Percentiles rank a stretch among this genome's conserved stretches.
phyloP scores from a whole-genome alignment of 2,888 invertebrate species.

The Chaetogeoica ovagalla region DNA sequence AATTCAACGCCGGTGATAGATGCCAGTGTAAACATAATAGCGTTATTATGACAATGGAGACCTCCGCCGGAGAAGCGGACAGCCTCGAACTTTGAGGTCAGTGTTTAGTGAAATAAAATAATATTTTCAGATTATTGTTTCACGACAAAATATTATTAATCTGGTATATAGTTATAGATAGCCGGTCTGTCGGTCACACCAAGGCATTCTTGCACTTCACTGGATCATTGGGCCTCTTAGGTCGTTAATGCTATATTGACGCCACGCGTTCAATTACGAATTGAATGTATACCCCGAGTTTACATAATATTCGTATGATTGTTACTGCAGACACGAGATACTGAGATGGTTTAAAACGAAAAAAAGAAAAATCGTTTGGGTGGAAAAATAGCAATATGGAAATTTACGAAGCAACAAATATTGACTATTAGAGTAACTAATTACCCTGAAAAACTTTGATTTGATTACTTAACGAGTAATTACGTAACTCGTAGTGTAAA shows the following conservation, averaged over 20 bases:
- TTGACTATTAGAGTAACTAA: too few species aligned
- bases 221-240: slow-evolving; percentile 11
- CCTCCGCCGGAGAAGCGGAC: slow-evolving; percentile 46
- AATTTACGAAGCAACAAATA: too few species aligned
- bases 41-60: slow-evolving; percentile 42
- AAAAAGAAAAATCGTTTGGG: too few species aligned
- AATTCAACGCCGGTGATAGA: slow-evolving; percentile 29
- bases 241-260: neutral
- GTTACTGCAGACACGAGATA: neutral
- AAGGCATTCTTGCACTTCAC: slow-evolving; percentile 36
- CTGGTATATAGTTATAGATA: neutral
- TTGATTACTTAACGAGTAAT: too few species aligned
- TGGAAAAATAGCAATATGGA: too few species aligned
- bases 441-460: too few species aligned
- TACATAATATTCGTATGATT: neutral
- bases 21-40: slow-evolving; percentile 39
- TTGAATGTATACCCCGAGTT: neutral
- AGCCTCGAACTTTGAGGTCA: slow-evolving; percentile 51
- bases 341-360: too few species aligned
- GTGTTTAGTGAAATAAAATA: slow-evolving; percentile 22
- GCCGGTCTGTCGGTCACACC: slow-evolving; percentile 20
- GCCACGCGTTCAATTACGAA: neutral
- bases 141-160: slow-evolving; percentile 26
- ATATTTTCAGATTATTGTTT: slow-evolving; percentile 44
- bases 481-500: too few species aligned